Percentiles rank a stretch among this genome's conserved stretches.
Evolutionary conservation across 2,888 invertebrate species (phyloP).

Genomic region (Tridacna crocea): DNA sequence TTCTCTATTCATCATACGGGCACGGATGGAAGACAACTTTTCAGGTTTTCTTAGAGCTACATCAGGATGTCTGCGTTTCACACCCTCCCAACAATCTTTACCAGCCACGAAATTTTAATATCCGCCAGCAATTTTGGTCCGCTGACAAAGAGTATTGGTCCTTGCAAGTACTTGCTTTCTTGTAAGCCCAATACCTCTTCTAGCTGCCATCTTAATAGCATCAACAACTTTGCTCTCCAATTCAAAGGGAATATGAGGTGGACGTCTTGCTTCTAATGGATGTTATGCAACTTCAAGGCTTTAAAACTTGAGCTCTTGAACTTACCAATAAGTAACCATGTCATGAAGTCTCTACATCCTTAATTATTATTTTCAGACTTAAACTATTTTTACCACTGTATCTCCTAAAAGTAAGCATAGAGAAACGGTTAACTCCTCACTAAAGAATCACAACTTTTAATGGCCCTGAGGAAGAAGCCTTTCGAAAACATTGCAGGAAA

Average conservation of each 20-base stretch:
- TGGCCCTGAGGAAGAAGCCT: too few species aligned
- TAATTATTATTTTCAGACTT: too few species aligned
- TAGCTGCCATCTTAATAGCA: slow-evolving; percentile 42
- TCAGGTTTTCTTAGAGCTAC: slow-evolving; percentile 41
- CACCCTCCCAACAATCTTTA: slow-evolving; percentile 41
- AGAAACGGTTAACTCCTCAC: too few species aligned
- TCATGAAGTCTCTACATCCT: too few species aligned
- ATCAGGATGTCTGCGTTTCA: slow-evolving; percentile 35
- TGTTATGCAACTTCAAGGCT: slow-evolving; percentile 22
- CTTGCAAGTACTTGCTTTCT: slow-evolving; percentile 21
- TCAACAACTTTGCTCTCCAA: slow-evolving; percentile 46
- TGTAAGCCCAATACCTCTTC: slow-evolving; percentile 47
- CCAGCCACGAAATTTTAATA: slow-evolving; percentile 32
- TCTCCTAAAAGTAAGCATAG: too few species aligned
- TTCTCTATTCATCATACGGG: slow-evolving; percentile 39
- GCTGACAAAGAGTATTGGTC: slow-evolving; percentile 16
- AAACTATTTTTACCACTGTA: too few species aligned
- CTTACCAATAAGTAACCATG: too few species aligned
- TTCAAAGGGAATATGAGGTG: slow-evolving; percentile 32
- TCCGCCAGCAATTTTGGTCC: slow-evolving; percentile 10
- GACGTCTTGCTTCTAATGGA: slow-evolving; percentile 27
- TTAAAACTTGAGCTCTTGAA: too few species aligned
- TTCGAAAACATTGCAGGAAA: too few species aligned
- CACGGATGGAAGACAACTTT: slow-evolving; percentile 22
- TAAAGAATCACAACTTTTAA: too few species aligned